Base-by-base conservation (phyloP, 2,797 vertebrate species). In the Mormyrops attenuatus region DNA sequence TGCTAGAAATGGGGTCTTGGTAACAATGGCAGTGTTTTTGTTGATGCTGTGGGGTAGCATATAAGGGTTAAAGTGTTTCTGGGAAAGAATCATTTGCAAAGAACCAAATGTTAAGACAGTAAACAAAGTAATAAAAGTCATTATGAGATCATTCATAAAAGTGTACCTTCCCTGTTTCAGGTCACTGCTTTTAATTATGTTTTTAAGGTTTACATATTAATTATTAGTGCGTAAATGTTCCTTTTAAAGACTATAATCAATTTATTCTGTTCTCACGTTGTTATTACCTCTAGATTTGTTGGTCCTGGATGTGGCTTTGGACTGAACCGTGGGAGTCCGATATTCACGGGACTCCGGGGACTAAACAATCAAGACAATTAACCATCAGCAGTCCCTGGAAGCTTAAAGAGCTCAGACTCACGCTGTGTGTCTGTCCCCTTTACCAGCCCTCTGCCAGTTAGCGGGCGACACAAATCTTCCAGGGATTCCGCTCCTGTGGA, bases 101-200 rank as follows among this genome's bases (percentile, higher is more conserved):
- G 5, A 17, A 60, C 30, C 2, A 60, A 60, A 87, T 57, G 11
- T n/a, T 47, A 60, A 60, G 3, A 9, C 30, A 60, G 52, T 53
- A n/a, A n/a, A 57, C 53, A 60, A 87, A 87, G 86, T 52, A 49
- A 85, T 85, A 52, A 11, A 86, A 30, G 85, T 34, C 49, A 55
- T 34, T 52, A 86, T 7, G 49, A 17, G 50, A 53, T 17, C 52
- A 55, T 53, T 34, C 22, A 7, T 52, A 17, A 86, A 86, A 8
- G 85, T 30, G 26, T 17, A 30, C 50, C 50, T 86, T 53, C 47
- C 34, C 5, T 41, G 69, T 73, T 73, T 85, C 44, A 85, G 82
- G 82, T 55, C 85, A 30, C 85, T 53, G 52, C 44, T 86, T 86
- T 30, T 34, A 86, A 86, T 86, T 86, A 26, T 1, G 22, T 55